Evolutionary conservation across 2,888 invertebrate species (phyloP).

Genomic region (Drosophila ezoana): DNA sequence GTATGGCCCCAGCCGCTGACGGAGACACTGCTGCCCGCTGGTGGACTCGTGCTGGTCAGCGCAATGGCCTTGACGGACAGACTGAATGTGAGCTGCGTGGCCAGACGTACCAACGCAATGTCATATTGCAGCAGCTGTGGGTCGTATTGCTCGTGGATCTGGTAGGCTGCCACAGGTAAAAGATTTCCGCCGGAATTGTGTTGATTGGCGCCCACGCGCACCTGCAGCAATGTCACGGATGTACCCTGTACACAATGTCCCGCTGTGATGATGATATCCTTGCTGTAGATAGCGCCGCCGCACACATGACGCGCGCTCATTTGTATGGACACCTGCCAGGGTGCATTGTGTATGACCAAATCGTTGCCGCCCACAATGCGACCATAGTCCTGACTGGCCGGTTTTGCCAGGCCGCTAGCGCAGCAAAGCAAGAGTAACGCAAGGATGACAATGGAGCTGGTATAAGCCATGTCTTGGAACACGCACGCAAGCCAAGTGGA

Average conservation of each 20-base stretch:
- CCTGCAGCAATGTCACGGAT: constrained; percentile 54
- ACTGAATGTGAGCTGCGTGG: constrained; percentile 44
- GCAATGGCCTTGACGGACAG: constrained; percentile 61
- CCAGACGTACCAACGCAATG: constrained; percentile 85
- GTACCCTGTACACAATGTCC: constrained; percentile 79
- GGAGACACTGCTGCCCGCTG: constrained; percentile 42
- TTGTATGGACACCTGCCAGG: constrained; percentile 75
- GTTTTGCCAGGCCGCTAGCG: neutral
- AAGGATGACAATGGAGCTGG: neutral
- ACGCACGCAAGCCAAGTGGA: constrained; percentile 14
- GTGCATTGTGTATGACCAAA: constrained; percentile 66
- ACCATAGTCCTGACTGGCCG: constrained; percentile 30
- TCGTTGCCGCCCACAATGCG: constrained; percentile 78
- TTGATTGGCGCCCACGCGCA: constrained; percentile 86
- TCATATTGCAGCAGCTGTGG: constrained; percentile 84
- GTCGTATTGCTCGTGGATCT: constrained; percentile 60
- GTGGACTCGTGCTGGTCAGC: constrained; percentile 53
- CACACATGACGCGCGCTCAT: constrained; percentile 85
- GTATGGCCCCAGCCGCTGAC: constrained; percentile 76
- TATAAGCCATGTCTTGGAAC: constrained; percentile 18
- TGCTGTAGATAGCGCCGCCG: constrained; percentile 86
- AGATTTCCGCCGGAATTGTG: constrained; percentile 72
- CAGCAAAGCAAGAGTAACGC: constrained; percentile 11
- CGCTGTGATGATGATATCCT: constrained; percentile 86
- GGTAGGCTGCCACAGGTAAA: constrained; percentile 43